phyloP scores from a whole-genome alignment of 2,888 invertebrate genomes.

The Phragmatobia fuliginosa region DNA sequence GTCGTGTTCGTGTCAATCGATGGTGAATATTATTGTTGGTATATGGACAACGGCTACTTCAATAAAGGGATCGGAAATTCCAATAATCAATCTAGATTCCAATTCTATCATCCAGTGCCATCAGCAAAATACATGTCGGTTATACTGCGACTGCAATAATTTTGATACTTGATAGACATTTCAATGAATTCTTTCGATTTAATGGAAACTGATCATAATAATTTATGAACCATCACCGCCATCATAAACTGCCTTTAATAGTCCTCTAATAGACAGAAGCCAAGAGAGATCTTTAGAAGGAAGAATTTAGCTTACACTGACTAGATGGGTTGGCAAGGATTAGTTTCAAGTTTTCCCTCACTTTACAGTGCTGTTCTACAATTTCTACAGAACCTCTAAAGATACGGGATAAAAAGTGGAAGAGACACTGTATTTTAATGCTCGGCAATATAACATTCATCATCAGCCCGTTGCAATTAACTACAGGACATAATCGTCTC shows the following conservation, averaged over 20 bases:
- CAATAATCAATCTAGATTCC: constrained; percentile 66
- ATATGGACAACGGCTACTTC: constrained; percentile 34
- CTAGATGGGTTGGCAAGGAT: too few relatives aligned
- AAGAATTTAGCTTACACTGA: too few relatives aligned
- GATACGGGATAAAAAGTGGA: too few relatives aligned
- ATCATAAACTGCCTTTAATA: too few relatives aligned
- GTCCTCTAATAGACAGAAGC: too few relatives aligned
- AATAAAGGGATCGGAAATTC: constrained; percentile 60
- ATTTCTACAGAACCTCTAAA: not conserved
- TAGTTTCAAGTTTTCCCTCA: too few relatives aligned
- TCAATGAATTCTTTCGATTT: not conserved
- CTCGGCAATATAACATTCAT: too few relatives aligned
- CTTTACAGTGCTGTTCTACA: not conserved
- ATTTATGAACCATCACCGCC: too few relatives aligned
- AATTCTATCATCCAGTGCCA: constrained; percentile 62
- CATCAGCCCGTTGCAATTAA: too few relatives aligned
- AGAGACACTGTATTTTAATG: not conserved
- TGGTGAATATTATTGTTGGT: not conserved
- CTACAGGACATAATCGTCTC: too few relatives aligned
- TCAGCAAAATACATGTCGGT: constrained; percentile 59
- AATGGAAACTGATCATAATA: too few relatives aligned
- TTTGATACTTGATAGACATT: constrained; percentile 28
- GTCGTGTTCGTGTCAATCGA: not conserved
- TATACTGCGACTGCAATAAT: constrained; percentile 22
- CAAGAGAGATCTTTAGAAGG: too few relatives aligned